These are phyloP conservation scores for Megalopta genalis DNA, from an alignment of 1,140 invertebrate genomes.

Conservation along the genomic window DNA sequence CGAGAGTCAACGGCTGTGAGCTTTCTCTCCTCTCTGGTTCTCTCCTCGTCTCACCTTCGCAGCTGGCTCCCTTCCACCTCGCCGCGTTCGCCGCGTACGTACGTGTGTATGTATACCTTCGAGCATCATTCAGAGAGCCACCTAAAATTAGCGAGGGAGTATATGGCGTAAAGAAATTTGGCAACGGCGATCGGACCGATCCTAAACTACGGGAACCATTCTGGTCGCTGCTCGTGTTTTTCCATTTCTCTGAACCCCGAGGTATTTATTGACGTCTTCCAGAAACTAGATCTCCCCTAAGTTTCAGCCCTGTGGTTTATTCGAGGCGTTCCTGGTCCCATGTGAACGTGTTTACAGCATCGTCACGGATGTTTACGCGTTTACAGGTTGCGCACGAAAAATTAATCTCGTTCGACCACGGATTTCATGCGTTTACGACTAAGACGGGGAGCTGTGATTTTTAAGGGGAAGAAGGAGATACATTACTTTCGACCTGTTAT, in stretches of 20 bases:
- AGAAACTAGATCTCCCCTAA: background rate
- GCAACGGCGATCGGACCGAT: slow-evolving; percentile 39
- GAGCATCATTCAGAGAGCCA: slow-evolving; percentile 65
- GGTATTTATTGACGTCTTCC: background rate
- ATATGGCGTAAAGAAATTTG: slow-evolving; percentile 66
- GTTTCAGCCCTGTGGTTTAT: background rate
- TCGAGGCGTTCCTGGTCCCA: background rate
- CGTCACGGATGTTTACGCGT: no score
- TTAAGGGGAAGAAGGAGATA: no score
- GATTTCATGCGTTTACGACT: no score
- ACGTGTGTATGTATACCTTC: slow-evolving; percentile 46
- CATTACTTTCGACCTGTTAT: no score
- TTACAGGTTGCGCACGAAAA: no score
- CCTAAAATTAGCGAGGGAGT: slow-evolving; percentile 72
- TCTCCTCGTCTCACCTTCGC: background rate
- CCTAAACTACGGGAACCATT: background rate
- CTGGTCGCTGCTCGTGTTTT: background rate
- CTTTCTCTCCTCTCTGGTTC: background rate
- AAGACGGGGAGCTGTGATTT: no score
- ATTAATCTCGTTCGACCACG: no score
- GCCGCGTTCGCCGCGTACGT: slow-evolving; percentile 35
- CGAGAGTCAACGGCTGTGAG: slow-evolving; percentile 29
- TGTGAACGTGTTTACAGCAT: no score
- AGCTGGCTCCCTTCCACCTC: background rate
- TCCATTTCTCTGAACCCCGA: background rate